Conservation (phyloP, 2,888 invertebrate genomes). For the Leptinotarsa haldemani region DNA sequence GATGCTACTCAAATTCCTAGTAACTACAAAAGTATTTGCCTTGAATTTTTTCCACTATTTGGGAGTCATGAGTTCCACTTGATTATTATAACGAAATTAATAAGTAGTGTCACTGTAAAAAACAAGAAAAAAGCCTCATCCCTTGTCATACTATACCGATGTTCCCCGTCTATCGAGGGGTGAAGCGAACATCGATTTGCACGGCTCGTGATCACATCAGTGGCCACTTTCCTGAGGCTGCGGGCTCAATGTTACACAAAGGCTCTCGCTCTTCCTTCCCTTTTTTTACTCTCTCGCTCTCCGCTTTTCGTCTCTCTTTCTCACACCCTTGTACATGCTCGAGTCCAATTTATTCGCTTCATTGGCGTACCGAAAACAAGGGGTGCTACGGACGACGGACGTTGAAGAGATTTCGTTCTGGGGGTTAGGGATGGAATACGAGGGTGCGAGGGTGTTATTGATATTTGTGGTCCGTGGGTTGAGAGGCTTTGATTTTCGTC, state of each 20-base stretch:
- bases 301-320: slow-evolving; percentile 35
- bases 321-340: slow-evolving; percentile 35
- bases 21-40: too few species aligned
- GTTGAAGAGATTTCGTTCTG: neutral
- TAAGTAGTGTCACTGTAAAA: neutral
- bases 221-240: slow-evolving; percentile 63
- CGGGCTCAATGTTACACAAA: slow-evolving; percentile 61
- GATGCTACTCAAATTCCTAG: too few species aligned
- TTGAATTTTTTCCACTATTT: too few species aligned
- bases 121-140: neutral
- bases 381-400: neutral
- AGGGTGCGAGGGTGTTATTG: neutral
- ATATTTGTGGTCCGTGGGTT: neutral
- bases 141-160: neutral
- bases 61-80: too few species aligned
- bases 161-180: slow-evolving; percentile 52
- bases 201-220: slow-evolving; percentile 65
- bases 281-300: slow-evolving; percentile 28
- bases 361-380: slow-evolving; percentile 14
- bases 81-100: neutral
- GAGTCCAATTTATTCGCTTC: slow-evolving; percentile 32
- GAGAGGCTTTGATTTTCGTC: neutral
- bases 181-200: slow-evolving; percentile 65
- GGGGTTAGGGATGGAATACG: neutral
- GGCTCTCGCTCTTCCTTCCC: slow-evolving; percentile 46